These are phyloP conservation scores for Sweltsa coloradensis DNA, from an alignment of 1,140 invertebrate species.

Conservation along the genomic window DNA sequence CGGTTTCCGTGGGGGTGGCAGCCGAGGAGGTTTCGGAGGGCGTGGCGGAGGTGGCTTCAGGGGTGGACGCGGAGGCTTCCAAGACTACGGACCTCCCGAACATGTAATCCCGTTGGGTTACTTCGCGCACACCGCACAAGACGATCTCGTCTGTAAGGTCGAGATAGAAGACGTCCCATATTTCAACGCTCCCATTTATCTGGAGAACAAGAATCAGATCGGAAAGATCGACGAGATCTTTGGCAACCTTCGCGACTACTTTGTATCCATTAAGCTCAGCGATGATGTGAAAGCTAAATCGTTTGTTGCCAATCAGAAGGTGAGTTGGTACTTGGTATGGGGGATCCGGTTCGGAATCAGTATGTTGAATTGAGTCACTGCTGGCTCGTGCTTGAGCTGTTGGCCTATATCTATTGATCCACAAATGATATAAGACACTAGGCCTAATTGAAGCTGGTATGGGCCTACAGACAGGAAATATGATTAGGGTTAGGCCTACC, in stretches of 20 bases:
- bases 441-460: too few relatives aligned
- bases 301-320: constrained; percentile 70
- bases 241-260: constrained; percentile 86
- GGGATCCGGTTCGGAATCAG: too few relatives aligned
- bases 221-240: constrained; percentile 99
- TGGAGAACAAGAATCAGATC: constrained; percentile 94
- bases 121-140: constrained; percentile 81
- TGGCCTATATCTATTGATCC: too few relatives aligned
- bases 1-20: neutral
- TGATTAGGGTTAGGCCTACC: too few relatives aligned
- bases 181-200: constrained; percentile 95
- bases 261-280: constrained; percentile 84
- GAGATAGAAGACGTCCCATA: constrained; percentile 91
- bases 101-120: constrained; percentile 69
- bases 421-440: too few relatives aligned
- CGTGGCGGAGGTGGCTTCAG: neutral
- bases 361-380: too few relatives aligned
- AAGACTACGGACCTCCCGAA: neutral
- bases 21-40: neutral
- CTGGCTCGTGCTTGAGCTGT: too few relatives aligned
- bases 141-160: constrained; percentile 87
- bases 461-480: too few relatives aligned
- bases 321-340: constrained; percentile 30
- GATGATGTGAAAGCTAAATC: constrained; percentile 88
- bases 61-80: constrained; percentile 1